These are phyloP conservation scores for Tanytarsus gracilentus DNA, from an alignment of 2,888 invertebrate species.

Conservation along the genomic window DNA sequence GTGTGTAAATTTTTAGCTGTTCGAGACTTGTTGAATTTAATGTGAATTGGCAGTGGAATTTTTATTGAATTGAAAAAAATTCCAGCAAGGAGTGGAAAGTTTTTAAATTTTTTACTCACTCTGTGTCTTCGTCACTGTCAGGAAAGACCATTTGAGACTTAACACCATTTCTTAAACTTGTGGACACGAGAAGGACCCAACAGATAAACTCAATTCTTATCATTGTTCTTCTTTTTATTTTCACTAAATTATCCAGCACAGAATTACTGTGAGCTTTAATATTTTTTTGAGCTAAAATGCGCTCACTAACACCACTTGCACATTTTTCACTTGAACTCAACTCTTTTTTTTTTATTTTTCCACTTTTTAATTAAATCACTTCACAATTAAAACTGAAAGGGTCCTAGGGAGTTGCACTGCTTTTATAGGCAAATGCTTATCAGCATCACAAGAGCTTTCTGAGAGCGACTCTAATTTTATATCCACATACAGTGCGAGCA, in stretches of 20 bases:
- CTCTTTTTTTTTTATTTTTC: neutral
- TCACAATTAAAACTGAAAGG: slow-evolving; percentile 8
- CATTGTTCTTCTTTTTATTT: neutral
- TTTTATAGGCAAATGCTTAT: slow-evolving; percentile 20
- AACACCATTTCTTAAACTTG: neutral
- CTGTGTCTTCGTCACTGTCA: neutral
- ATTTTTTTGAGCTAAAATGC: neutral
- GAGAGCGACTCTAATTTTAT: neutral
- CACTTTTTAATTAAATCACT: slow-evolving; percentile 12
- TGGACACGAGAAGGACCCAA: neutral
- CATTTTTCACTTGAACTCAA: neutral
- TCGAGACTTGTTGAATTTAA: too few species aligned
- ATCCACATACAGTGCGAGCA: slow-evolving; percentile 3
- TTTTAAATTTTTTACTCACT: neutral
- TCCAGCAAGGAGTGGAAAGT: neutral
- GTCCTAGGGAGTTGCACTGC: neutral
- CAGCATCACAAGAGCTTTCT: neutral
- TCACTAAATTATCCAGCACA: neutral
- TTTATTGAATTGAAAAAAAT: neutral
- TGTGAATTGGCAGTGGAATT: neutral
- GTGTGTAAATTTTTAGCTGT: too few species aligned
- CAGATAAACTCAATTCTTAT: slow-evolving; percentile 7
- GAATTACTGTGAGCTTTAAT: neutral
- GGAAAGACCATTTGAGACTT: slow-evolving; percentile 6
- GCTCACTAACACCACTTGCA: slow-evolving; percentile 5